phyloP scores from a whole-genome alignment of 2,888 invertebrate genomes.

The Agriotes lineatus region DNA sequence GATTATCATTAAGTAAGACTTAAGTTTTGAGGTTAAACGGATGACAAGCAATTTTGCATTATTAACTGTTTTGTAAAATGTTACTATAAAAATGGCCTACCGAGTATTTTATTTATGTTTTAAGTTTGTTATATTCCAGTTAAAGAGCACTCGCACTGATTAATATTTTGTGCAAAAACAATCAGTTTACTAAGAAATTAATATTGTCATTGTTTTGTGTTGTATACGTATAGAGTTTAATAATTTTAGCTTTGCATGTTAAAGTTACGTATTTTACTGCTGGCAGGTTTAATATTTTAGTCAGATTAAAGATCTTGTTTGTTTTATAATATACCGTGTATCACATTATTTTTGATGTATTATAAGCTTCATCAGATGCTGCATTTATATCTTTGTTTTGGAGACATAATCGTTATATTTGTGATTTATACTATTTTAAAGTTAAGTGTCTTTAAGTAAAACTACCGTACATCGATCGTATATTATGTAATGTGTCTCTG shows the following conservation, averaged over 20 bases:
- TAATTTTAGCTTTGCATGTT: slow-evolving; percentile 49
- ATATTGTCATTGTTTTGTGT: slow-evolving; percentile 44
- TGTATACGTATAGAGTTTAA: slow-evolving; percentile 45
- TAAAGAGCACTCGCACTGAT: slow-evolving; percentile 27
- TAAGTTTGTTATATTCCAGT: slow-evolving; percentile 25
- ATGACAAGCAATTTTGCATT: slow-evolving; percentile 7
- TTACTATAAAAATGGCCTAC: slow-evolving; percentile 30
- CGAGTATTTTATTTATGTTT: slow-evolving; percentile 24
- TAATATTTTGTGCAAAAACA: slow-evolving; percentile 35
- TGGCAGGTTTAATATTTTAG: slow-evolving; percentile 55
- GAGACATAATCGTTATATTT: too few relatives aligned
- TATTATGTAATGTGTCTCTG: not conserved
- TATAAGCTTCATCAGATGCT: slow-evolving; percentile 23
- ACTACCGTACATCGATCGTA: too few relatives aligned
- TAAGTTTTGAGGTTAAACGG: slow-evolving; percentile 4
- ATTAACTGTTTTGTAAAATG: slow-evolving; percentile 18
- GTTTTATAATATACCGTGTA: slow-evolving; percentile 37
- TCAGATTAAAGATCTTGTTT: slow-evolving; percentile 48
- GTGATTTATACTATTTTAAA: too few relatives aligned
- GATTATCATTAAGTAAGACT: slow-evolving; percentile 11
- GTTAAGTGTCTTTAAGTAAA: too few relatives aligned
- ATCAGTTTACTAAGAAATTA: slow-evolving; percentile 9
- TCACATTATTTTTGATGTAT: slow-evolving; percentile 41
- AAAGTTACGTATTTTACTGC: slow-evolving; percentile 51
- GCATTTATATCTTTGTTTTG: not conserved